Evolutionary conservation across 2,888 invertebrate species (phyloP).

Genomic region (Andrena flavipes): DNA sequence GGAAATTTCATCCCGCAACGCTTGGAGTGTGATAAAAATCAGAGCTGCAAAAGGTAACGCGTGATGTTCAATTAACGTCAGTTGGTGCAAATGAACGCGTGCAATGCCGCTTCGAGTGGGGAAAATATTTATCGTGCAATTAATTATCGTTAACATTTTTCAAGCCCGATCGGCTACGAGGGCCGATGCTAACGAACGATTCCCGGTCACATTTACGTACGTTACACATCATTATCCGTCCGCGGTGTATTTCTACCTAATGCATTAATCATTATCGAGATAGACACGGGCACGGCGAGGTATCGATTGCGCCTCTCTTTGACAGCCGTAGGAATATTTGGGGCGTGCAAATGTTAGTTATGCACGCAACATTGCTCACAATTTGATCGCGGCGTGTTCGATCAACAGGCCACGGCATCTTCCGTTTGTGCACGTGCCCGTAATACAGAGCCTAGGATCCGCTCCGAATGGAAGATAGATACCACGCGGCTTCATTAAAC

Average conservation of each 20-base stretch:
- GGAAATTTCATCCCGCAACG: not conserved
- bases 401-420: constrained; percentile 64
- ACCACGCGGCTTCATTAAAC: constrained; percentile 1
- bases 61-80: constrained; percentile 40
- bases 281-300: constrained; percentile 20
- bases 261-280: constrained; percentile 62
- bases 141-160: constrained; percentile 40
- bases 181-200: constrained; percentile 19
- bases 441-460: constrained; percentile 17
- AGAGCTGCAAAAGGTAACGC: constrained; percentile 17
- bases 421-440: constrained; percentile 39
- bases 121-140: constrained; percentile 45
- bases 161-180: constrained; percentile 17
- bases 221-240: constrained; percentile 51
- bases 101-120: constrained; percentile 15
- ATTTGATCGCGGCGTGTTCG: constrained; percentile 67
- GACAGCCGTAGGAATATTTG: constrained; percentile 57
- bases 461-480: constrained; percentile 22
- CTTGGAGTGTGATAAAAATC: constrained; percentile 10
- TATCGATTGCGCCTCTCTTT: constrained; percentile 62
- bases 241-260: constrained; percentile 58
- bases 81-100: constrained; percentile 17
- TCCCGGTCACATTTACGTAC: constrained; percentile 37
- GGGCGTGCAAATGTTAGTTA: constrained; percentile 69
- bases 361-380: constrained; percentile 69